These are phyloP conservation scores for Astropecten irregularis DNA, from an alignment of 53 echinoderm and acorn worm species.

Conservation along the genomic window DNA sequence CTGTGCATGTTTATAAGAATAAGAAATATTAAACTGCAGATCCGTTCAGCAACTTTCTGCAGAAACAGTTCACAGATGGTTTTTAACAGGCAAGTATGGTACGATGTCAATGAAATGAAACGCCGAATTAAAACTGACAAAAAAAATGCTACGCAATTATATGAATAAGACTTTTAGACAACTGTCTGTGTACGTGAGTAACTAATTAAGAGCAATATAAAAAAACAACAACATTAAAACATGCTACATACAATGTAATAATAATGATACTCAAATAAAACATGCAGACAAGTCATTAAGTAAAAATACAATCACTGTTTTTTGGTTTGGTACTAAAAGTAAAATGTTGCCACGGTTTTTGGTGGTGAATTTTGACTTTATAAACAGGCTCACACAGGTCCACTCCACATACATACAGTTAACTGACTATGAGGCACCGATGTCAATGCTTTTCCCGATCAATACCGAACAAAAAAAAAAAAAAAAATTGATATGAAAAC, in stretches of 20 bases:
- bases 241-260: slow-evolving; percentile 44
- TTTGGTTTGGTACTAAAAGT: too few species aligned
- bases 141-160: neutral
- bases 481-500: too few species aligned
- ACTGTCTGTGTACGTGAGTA: neutral
- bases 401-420: too few species aligned
- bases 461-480: too few species aligned
- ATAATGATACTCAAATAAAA: slow-evolving; percentile 17
- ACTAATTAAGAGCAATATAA: slow-evolving; percentile 1
- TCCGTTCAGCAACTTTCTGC: too few species aligned
- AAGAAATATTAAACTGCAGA: too few species aligned
- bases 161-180: neutral
- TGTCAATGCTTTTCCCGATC: too few species aligned
- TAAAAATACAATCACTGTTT: neutral
- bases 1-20: too few species aligned
- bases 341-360: too few species aligned
- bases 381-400: too few species aligned
- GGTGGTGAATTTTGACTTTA: too few species aligned
- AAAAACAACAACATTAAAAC: slow-evolving; percentile 47
- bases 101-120: slow-evolving; percentile 20
- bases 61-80: slow-evolving; percentile 11
- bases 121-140: slow-evolving; percentile 7
- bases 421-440: too few species aligned
- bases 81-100: slow-evolving; percentile 28
- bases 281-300: slow-evolving; percentile 15